Conservation (phyloP, 2,888 invertebrate genomes). For the Leucozona laternaria region DNA sequence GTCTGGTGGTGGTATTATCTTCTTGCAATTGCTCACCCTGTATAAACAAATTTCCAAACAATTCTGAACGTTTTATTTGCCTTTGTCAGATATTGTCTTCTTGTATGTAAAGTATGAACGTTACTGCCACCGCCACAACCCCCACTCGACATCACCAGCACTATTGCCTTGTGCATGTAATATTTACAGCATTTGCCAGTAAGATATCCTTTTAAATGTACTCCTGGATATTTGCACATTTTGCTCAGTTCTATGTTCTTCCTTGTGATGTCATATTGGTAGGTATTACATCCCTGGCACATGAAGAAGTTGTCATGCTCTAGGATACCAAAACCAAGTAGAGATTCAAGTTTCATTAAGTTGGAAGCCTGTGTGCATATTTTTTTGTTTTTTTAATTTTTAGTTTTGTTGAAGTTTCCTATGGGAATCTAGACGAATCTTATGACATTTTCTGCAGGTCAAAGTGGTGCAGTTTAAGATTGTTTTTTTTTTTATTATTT, state of each 20-base stretch:
- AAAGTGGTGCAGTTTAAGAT: slow-evolving; percentile 39
- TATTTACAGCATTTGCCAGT: slow-evolving; percentile 61
- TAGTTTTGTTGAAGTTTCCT: slow-evolving; percentile 30
- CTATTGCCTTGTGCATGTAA: slow-evolving; percentile 37
- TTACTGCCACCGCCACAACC: neutral
- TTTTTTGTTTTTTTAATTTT: slow-evolving; percentile 10
- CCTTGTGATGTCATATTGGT: slow-evolving; percentile 19
- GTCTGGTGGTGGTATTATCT: slow-evolving; percentile 50
- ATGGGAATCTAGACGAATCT: slow-evolving; percentile 29
- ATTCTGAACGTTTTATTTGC: slow-evolving; percentile 72
- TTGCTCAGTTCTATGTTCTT: neutral
- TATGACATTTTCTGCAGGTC: slow-evolving; percentile 40
- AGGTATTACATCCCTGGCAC: slow-evolving; percentile 51
- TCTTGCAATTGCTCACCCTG: slow-evolving; percentile 58
- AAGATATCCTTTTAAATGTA: slow-evolving; percentile 59
- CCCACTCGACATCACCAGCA: neutral
- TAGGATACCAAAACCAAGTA: slow-evolving; percentile 23
- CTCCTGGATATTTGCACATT: slow-evolving; percentile 67
- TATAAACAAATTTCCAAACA: slow-evolving; percentile 72
- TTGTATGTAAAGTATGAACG: slow-evolving; percentile 49
- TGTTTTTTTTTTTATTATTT: neutral
- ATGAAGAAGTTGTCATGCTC: slow-evolving; percentile 49
- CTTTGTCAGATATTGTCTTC: slow-evolving; percentile 65
- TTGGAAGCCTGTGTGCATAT: slow-evolving; percentile 43
- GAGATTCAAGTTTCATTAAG: slow-evolving; percentile 69